Conservation (phyloP, 2,888 invertebrate species). For the Phania funesta region DNA sequence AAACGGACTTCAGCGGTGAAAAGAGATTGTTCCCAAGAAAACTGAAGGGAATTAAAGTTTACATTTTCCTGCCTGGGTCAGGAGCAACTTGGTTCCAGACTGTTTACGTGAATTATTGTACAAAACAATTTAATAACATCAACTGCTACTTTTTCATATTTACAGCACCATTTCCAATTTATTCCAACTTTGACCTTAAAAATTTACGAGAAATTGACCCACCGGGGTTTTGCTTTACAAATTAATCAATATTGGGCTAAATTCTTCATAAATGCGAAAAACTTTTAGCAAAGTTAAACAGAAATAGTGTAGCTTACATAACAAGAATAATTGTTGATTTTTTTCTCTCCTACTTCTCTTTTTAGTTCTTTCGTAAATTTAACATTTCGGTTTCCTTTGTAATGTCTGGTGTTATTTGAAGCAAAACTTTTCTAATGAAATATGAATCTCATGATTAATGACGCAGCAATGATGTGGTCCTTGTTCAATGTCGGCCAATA, state of each 20-base stretch:
- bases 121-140: background rate
- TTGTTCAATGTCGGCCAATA: constrained; percentile 53
- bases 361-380: constrained; percentile 8
- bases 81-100: constrained; percentile 33
- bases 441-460: constrained; percentile 65
- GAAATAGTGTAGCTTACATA: too few species aligned
- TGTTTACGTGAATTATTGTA: constrained; percentile 8
- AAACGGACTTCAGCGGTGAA: background rate
- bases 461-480: constrained; percentile 50
- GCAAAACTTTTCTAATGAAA: constrained; percentile 64
- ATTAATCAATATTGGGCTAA: too few species aligned
- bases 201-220: too few species aligned
- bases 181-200: too few species aligned
- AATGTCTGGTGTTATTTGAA: constrained; percentile 29
- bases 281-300: too few species aligned
- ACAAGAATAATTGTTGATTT: constrained; percentile 3
- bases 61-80: constrained; percentile 27
- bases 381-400: constrained; percentile 7
- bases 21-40: background rate
- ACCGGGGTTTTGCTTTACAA: too few species aligned
- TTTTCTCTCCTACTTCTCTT: constrained; percentile 2
- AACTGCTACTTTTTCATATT: background rate
- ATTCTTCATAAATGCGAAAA: too few species aligned
- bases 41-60: constrained; percentile 6
- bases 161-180: background rate